Base-by-base conservation (phyloP, 2,797 vertebrate species). In the Garrulus glandarius region DNA sequence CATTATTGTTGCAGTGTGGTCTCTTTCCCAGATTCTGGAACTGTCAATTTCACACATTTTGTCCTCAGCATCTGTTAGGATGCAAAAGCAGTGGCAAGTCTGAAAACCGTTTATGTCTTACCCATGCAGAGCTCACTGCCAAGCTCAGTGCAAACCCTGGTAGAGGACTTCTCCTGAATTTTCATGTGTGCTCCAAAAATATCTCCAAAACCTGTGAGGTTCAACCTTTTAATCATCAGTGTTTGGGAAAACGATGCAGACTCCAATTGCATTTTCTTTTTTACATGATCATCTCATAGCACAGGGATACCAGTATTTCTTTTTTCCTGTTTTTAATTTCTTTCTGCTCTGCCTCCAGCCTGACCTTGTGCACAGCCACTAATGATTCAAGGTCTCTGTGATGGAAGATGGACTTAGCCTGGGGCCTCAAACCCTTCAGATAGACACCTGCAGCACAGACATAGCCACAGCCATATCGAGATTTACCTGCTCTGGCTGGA, bases 381-480 rank as follows among this genome's bases (percentile, higher is more conserved):
- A 46, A 52, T 78, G 13, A 13, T 65, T 14, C 46, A 23, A 46
- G 34, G 21, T 52, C 24, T 32, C 3, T 0, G 9, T 64, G 44
- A 34, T 20, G 57, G n/a, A 64, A 9, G 13, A 32, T 5, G 15
- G 59, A 18, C 34, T 59, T 36, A 32, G 9, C 15, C 21, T 52
- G 52, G 26, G 34, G 4, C 37, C n/a, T 34, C 52, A 47, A 24
- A 21, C 5, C 52, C 46, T 46, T 46, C 59, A 59, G 26, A 23
- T 3, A 18, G 46, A 76, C 15, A 39, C 21, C 4, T 41, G 52
- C 52, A 71, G 39, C 65, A 34, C n/a, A 52, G 53, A 16, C 34
- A 75, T 2, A 16, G 37, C 26, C 65, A 52, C 10, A 30, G 17
- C 12, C 52, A 65, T 0, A 0, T 36, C 0, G 2, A 52, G 37